A percentile compares a stretch with the other conserved stretches of the same genome.
Evolutionary conservation across 2,113 vertebrate genomes (phyloP).

Genomic region (Lontra canadensis): DNA sequence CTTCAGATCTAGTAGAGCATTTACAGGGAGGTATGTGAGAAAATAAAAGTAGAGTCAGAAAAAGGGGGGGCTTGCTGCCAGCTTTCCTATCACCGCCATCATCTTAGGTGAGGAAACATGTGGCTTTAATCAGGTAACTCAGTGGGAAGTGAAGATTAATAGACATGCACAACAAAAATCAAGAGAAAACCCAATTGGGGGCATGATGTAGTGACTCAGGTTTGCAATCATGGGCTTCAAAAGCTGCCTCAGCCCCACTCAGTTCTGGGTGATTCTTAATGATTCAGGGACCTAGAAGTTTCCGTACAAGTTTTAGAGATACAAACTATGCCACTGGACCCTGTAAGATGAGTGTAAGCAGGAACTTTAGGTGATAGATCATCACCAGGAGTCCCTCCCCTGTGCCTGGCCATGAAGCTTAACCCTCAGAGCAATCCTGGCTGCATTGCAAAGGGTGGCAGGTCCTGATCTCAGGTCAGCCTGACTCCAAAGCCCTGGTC

Average conservation of each 20-base stretch:
- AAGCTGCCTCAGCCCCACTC: neutral
- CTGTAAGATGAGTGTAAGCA: neutral
- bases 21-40: neutral
- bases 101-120: neutral
- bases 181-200: neutral
- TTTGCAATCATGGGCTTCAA: constrained; percentile 27
- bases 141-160: neutral
- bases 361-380: neutral
- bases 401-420: neutral
- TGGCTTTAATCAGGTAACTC: neutral
- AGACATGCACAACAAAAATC: neutral
- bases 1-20: neutral
- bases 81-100: neutral
- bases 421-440: neutral
- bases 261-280: neutral
- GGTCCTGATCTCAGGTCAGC: neutral
- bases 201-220: neutral
- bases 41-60: neutral
- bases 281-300: neutral
- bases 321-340: rapidly evolving
- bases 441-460: neutral
- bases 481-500: neutral
- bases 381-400: neutral
- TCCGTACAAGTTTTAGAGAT: neutral
- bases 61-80: neutral